Evolutionary conservation across 2,113 vertebrate genomes (phyloP), one percentile per base, ranked within the genome.

Genomic region (Phylloscopus trochilus): DNA sequence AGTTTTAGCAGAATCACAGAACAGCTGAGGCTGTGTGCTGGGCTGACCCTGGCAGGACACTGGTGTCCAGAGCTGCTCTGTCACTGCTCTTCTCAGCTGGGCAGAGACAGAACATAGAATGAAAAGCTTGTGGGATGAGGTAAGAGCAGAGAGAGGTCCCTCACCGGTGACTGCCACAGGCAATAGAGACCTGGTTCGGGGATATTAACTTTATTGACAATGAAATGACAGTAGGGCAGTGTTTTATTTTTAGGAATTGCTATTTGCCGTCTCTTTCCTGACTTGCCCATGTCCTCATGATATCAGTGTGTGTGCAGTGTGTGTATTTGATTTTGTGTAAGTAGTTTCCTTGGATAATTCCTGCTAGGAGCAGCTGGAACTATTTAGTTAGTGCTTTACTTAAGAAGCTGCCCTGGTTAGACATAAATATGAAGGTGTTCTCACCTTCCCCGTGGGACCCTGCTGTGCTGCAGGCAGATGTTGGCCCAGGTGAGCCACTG

Each of bases 131-230:
- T 49, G 63, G 41, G 41, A 26, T 49, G 63, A 68, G 47, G 11
- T 13, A 2, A 69, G 63, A 30, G n/a, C 63, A 76, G 55, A 21
- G 59, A 60, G 78, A 55, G 78, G 8, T 31, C 30, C n/a, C 47
- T 69, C 47, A 41, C 7, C 47, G 31, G 70, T 53, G 39, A 39
- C 24, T 59, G n/a, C 21, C 69, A n/a, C 1, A 1, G 53, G 47
- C 21, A 69, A 13, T 43, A 13, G 47, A 27, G 4, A 55, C n/a
- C 8, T 43, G 35, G 3, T 10, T 43, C 0, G 0, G 26, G 47
- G 35, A 16, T 11, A 7, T 37, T 7, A 9, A n/a, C n/a, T n/a
- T n/a, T 3, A 31, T 4, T 68, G 30, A 21, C 47, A 35, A 5
- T 7, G 6, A 53, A 69, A 41, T 55, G 30, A 55, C 47, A 43